These are phyloP conservation scores for Leptodactylus fuscus DNA, from an alignment of 2,113 vertebrate species.

Conservation along the genomic window DNA sequence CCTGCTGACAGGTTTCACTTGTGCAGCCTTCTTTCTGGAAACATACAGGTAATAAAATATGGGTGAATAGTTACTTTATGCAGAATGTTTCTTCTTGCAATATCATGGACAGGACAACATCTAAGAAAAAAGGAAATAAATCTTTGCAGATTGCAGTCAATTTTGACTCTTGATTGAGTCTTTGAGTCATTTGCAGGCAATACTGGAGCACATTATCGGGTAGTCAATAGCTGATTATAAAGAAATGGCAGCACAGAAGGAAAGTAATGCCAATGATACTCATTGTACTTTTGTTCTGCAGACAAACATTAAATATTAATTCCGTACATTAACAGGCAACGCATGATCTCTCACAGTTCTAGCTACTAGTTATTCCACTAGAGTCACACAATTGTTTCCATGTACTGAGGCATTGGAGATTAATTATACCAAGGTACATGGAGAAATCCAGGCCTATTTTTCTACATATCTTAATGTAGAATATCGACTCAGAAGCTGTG, in stretches of 20 bases:
- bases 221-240: slow-evolving; percentile 13
- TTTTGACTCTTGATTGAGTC: background rate
- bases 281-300: slow-evolving; percentile 21
- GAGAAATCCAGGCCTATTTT: background rate
- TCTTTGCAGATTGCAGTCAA: background rate
- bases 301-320: slow-evolving; percentile 39
- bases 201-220: background rate
- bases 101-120: background rate
- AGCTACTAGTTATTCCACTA: slow-evolving; percentile 1
- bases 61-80: background rate
- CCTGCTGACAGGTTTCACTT: too few relatives aligned
- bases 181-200: slow-evolving; percentile 12
- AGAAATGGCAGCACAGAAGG: background rate
- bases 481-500: background rate
- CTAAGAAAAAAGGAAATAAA: background rate
- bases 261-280: slow-evolving; percentile 12
- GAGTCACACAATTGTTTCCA: slow-evolving; percentile 1
- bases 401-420: background rate
- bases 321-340: slow-evolving; percentile 26
- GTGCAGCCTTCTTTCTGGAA: too few relatives aligned
- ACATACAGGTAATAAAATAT: too few relatives aligned
- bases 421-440: slow-evolving; percentile 1
- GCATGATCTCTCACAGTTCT: background rate
- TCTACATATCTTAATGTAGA: background rate
- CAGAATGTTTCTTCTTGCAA: background rate